Percentiles rank a stretch among this genome's conserved stretches.
phyloP scores from a whole-genome alignment of 2,113 vertebrate species.

The Hippotragus niger region DNA sequence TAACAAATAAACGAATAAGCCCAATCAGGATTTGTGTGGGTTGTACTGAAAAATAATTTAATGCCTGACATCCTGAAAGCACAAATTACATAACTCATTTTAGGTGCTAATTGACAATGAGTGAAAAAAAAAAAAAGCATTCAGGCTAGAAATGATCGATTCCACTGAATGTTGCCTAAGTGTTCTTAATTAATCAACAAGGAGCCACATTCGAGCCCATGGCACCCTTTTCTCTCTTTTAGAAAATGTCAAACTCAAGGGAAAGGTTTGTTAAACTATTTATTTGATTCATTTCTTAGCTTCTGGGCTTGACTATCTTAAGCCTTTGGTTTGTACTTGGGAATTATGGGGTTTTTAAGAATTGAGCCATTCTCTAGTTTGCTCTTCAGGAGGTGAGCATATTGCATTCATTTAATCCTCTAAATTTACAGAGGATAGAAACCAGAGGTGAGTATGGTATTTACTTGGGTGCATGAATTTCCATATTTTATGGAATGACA shows the following conservation, averaged over 20 bases:
- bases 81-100: constrained; percentile 50
- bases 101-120: constrained; percentile 25
- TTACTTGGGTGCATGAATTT: constrained; percentile 5
- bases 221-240: not conserved
- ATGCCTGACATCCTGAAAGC: constrained; percentile 38
- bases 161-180: not conserved
- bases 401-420: constrained; percentile 27
- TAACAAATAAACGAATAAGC: constrained; percentile 33
- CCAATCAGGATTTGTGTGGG: not conserved
- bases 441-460: not conserved
- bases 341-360: constrained; percentile 50
- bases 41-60: constrained; percentile 48
- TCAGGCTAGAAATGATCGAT: constrained; percentile 25
- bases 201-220: constrained; percentile 2
- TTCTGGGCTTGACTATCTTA: constrained; percentile 47
- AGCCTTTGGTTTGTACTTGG: constrained; percentile 49
- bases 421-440: constrained; percentile 12
- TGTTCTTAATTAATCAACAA: constrained; percentile 48
- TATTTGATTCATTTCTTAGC: constrained; percentile 53
- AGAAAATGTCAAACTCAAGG: constrained; percentile 30
- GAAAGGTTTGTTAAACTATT: constrained; percentile 35
- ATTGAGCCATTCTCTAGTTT: constrained; percentile 41
- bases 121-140: not conserved
- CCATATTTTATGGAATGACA: not conserved
- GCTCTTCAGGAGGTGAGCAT: constrained; percentile 28